These are phyloP conservation scores for Hemitrygon akajei DNA, from an alignment of 2,797 vertebrate genomes.

Conservation along the genomic window DNA sequence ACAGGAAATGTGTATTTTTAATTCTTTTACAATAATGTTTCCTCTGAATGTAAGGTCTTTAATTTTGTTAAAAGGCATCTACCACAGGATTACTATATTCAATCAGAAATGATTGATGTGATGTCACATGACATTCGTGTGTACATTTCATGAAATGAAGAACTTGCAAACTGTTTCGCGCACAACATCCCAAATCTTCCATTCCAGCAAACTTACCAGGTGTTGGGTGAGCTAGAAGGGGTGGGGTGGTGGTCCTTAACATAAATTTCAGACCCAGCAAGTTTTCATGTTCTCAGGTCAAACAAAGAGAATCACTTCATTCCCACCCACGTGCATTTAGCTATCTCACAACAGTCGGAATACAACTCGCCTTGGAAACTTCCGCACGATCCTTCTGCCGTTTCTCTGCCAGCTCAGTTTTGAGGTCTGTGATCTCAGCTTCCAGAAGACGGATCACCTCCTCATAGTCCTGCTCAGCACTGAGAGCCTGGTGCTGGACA, in stretches of 20 bases:
- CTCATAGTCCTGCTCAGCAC: constrained; percentile 80
- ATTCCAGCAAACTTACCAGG: too few species aligned
- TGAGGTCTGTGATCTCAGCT: constrained; percentile 79
- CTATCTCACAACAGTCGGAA: neutral
- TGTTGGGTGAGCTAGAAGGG: too few species aligned
- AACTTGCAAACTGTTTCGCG: too few species aligned
- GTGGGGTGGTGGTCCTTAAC: too few species aligned
- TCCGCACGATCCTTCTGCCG: constrained; percentile 57
- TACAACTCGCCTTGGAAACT: constrained; percentile 48
- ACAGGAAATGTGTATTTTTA: too few species aligned
- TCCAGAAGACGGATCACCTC: constrained; percentile 82
- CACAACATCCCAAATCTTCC: neutral
- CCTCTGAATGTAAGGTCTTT: too few species aligned
- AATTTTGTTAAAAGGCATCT: too few species aligned
- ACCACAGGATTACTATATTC: too few species aligned
- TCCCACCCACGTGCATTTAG: neutral
- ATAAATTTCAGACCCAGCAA: neutral
- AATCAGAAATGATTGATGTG: too few species aligned
- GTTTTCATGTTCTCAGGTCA: neutral
- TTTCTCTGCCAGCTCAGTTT: constrained; percentile 65
- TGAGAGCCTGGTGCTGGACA: constrained; percentile 59
- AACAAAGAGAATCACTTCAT: neutral
- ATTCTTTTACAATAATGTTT: too few species aligned
- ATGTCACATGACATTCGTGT: too few species aligned
- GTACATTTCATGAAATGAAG: too few species aligned